Conservation (phyloP, 1,140 invertebrate genomes). For the Bombus cullumanus region DNA sequence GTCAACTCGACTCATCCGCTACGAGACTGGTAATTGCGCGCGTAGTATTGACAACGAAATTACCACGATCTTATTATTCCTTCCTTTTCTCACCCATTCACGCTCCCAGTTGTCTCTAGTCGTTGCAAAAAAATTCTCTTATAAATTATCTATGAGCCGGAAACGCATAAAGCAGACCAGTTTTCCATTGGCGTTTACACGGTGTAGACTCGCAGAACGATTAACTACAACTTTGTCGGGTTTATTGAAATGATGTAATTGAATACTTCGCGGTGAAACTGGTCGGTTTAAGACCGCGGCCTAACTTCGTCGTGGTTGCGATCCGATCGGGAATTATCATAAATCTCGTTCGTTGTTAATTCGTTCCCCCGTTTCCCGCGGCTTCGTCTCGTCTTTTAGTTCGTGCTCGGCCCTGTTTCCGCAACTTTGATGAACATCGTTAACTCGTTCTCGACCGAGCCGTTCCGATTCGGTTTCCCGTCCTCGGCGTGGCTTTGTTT, state of each 20-base stretch:
- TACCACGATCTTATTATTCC: neutral
- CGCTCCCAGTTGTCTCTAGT: neutral
- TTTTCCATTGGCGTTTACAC: conserved; percentile 18
- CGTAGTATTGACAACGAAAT: conserved; percentile 21
- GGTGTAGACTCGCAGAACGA: conserved; percentile 5
- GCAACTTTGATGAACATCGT: conserved; percentile 48
- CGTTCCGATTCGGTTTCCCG: neutral
- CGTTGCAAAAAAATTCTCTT: neutral
- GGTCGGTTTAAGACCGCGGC: neutral
- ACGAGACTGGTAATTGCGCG: conserved; percentile 14
- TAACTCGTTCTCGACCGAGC: conserved; percentile 20
- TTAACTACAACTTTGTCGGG: conserved; percentile 26
- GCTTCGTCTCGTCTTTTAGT: neutral
- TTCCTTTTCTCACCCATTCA: no score
- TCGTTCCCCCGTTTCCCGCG: neutral
- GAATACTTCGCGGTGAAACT: neutral
- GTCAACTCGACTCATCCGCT: conserved; percentile 32
- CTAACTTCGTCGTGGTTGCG: neutral
- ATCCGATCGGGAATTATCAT: conserved; percentile 36
- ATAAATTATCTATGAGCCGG: conserved; percentile 16
- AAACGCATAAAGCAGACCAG: neutral
- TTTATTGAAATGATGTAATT: conserved; percentile 33
- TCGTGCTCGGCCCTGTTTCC: neutral
- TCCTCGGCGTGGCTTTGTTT: conserved; percentile 31
- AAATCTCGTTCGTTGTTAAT: conserved; percentile 37